phyloP scores from a whole-genome alignment of 2,888 invertebrate species.

The Parelbella ahira region DNA sequence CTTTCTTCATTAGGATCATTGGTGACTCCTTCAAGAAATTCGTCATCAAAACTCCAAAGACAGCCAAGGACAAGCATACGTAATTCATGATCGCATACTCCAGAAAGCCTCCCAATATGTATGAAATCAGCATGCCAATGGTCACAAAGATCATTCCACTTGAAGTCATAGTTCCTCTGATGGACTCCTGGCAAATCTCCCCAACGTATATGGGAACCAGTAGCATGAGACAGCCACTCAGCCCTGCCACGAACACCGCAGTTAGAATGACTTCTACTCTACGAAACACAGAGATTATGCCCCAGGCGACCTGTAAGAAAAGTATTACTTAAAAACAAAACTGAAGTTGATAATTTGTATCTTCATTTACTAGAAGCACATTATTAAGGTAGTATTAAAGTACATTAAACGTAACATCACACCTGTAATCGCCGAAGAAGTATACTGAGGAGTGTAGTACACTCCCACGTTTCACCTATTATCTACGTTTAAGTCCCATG shows the following conservation, averaged over 20 bases:
- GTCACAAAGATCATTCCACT: slow-evolving; percentile 37
- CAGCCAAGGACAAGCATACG: slow-evolving; percentile 40
- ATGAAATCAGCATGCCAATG: slow-evolving; percentile 39
- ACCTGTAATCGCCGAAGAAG: no score
- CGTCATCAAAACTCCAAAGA: slow-evolving; percentile 38
- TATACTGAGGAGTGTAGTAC: no score
- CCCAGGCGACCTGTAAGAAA: slow-evolving; percentile 50
- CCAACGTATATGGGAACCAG: slow-evolving; percentile 42
- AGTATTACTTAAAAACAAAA: no score
- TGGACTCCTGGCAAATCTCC: slow-evolving; percentile 41
- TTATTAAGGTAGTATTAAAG: no score
- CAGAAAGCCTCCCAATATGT: slow-evolving; percentile 48
- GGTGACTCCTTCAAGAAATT: slow-evolving; percentile 48
- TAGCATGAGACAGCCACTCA: slow-evolving; percentile 45
- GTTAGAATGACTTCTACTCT: slow-evolving; percentile 48
- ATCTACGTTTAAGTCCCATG: no score
- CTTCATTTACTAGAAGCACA: no score
- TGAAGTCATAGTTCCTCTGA: slow-evolving; percentile 41
- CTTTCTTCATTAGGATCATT: slow-evolving; percentile 37
- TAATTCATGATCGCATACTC: slow-evolving; percentile 50
- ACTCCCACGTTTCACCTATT: no score
- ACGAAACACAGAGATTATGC: slow-evolving; percentile 40
- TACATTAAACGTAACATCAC: no score
- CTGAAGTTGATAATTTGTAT: no score
- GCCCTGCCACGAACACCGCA: slow-evolving; percentile 50